phyloP scores from a whole-genome alignment of 2,797 vertebrate species.

The Mycteria americana region DNA sequence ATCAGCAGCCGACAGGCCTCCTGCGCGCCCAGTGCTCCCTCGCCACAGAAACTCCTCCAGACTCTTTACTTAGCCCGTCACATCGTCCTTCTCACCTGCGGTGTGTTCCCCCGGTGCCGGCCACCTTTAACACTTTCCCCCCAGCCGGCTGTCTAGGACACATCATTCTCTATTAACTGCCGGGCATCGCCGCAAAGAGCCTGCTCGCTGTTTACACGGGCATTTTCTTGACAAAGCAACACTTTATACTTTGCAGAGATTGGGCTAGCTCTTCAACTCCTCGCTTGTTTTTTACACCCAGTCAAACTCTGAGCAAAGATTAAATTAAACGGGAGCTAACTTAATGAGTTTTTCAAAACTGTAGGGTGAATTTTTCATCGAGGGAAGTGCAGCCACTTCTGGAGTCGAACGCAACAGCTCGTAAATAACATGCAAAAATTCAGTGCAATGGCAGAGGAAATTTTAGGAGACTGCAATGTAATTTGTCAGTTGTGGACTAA shows the following conservation, averaged over 20 bases:
- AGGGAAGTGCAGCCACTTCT: background rate
- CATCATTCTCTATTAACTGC: rapidly evolving
- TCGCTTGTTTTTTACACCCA: background rate
- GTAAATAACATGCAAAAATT: conserved; percentile 2
- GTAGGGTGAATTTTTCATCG: background rate
- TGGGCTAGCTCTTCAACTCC: background rate
- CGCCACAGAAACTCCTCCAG: rapidly evolving
- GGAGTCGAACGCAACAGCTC: background rate
- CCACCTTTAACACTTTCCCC: rapidly evolving
- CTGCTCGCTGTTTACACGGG: background rate
- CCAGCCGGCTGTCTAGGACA: background rate
- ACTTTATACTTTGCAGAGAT: background rate
- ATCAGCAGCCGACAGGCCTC: background rate
- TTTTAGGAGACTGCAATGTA: background rate
- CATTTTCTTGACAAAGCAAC: background rate
- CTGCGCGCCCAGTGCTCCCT: background rate
- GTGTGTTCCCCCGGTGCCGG: background rate
- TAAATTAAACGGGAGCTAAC: background rate
- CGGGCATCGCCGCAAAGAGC: background rate
- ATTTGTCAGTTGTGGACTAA: background rate
- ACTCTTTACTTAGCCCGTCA: background rate
- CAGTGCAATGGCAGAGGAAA: background rate
- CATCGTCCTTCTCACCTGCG: background rate
- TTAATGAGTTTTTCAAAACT: background rate
- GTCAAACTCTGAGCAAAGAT: background rate